Evolutionary conservation across 2,797 vertebrate genomes (phyloP), one percentile per base, ranked within the genome.

Genomic region (Malurus splendens): DNA sequence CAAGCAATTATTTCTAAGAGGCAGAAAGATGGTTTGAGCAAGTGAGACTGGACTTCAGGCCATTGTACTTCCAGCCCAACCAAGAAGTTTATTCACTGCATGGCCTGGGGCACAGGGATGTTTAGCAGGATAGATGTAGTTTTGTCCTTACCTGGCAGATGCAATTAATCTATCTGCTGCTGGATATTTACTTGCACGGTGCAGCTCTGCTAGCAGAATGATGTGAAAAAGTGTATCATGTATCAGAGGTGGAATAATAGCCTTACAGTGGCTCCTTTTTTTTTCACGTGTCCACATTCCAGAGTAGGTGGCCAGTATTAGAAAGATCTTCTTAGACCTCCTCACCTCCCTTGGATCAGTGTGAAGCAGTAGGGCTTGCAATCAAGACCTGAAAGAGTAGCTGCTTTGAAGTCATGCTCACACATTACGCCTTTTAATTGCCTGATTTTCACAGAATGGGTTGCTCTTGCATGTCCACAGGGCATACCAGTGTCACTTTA

Each of bases 401-500:
- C 74, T 84, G 30, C 64, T 94, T 87, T 86, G 75, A 95, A 91
- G 79, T 72, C 57, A 28, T 23, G 22, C 33, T 92, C 70, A 45
- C 44, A 72, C 54, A 88, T 93, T 95, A 82, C 0, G 14, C 54
- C 75, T 93, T 94, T 92, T 93, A 95, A 92, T 84, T 92, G 87
- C 67, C 81, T 89, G 82, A 83, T 93, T 94, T 87, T 76, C 48
- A 51, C 38, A 57, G 85, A 79, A 67, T 66, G 30, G 62, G 51
- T 92, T 91, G 84, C 56, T 91, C 72, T 83, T 89, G 41, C 76
- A 48, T 86, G 68, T 89, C 92, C 87, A 76, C 41, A 28, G 91
- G 93, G 78, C 86, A 88, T 75, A 62, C 72, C 68, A 80, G 72
- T 94, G 89, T 94, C 83, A 77, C 87, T 90, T 94, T 86, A 92